Conservation (phyloP, 2,888 invertebrate species). For the Mallateleia sp. region DNA sequence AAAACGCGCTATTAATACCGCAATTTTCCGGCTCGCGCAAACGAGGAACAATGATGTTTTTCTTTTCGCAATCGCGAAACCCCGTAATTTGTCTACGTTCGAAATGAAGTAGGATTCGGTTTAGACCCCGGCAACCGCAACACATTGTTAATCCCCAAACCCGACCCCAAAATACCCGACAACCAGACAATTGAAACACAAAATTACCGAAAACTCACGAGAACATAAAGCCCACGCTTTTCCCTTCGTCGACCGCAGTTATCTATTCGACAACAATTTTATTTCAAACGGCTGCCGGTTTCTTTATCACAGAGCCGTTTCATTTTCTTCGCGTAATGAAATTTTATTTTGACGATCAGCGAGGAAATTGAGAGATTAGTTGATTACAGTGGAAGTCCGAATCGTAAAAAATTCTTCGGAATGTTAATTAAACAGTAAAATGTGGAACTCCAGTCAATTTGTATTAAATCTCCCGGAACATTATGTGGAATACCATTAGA, state of each 20-base stretch:
- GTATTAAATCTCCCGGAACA: no score
- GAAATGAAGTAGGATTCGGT: conserved; percentile 36
- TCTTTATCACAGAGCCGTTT: no score
- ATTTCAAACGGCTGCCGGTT: no score
- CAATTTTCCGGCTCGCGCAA: neutral
- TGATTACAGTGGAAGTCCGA: no score
- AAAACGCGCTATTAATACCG: conserved; percentile 27
- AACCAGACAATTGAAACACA: conserved; percentile 39
- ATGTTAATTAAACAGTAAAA: no score
- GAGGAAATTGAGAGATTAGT: no score
- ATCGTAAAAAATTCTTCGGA: no score
- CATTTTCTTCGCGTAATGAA: no score
- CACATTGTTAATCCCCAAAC: conserved; percentile 45
- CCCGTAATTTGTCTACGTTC: conserved; percentile 41
- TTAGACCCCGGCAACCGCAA: conserved; percentile 25
- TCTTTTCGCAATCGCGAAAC: conserved; percentile 17
- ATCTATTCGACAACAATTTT: conserved; percentile 13
- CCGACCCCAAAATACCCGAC: conserved; percentile 30
- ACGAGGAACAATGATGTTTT: neutral
- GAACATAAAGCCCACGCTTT: neutral
- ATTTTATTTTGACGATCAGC: no score
- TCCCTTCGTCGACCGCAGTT: conserved; percentile 13
- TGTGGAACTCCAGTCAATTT: no score
- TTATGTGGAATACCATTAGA: no score
- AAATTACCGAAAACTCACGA: conserved; percentile 30